Conservation (phyloP, 2,888 invertebrate genomes). For the Sinodicranocentrus sp. region DNA sequence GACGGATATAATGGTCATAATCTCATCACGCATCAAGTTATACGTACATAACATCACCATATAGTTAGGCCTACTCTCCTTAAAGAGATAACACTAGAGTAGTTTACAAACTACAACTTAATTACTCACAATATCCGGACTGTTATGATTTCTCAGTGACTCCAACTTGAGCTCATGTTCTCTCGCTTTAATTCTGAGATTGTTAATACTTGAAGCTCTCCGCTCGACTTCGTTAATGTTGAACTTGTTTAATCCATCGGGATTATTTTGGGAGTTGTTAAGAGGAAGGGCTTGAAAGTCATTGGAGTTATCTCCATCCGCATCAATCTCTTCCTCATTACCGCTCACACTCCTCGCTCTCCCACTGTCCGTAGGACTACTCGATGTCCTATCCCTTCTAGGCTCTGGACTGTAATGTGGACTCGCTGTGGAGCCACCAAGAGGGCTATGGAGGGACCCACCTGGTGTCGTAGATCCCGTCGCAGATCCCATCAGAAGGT, state of each 20-base stretch:
- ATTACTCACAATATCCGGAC: conserved; percentile 68
- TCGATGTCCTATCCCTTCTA: conserved; percentile 44
- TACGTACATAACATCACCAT: too few species aligned
- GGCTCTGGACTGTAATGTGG: conserved; percentile 72
- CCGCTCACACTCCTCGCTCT: conserved; percentile 50
- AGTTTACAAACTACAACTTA: conserved; percentile 22
- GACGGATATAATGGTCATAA: too few species aligned
- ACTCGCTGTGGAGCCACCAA: conserved; percentile 70
- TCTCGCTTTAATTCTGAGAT: conserved; percentile 90
- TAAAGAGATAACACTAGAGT: too few species aligned
- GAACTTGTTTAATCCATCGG: conserved; percentile 57
- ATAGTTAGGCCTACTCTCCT: too few species aligned
- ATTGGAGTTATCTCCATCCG: conserved; percentile 58
- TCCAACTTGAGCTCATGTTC: conserved; percentile 93
- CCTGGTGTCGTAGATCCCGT: conserved; percentile 55
- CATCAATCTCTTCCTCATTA: conserved; percentile 63
- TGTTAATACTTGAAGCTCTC: conserved; percentile 92
- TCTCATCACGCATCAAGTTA: too few species aligned
- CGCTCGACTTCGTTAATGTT: conserved; percentile 86
- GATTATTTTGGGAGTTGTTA: conserved; percentile 54
- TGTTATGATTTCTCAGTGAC: conserved; percentile 84
- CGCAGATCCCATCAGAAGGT: conserved; percentile 54
- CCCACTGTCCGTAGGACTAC: conserved; percentile 61
- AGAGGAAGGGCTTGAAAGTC: conserved; percentile 59
- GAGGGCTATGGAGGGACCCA: conserved; percentile 67